Evolutionary conservation across 2,888 invertebrate species (phyloP), one percentile per base, ranked within the genome.

Genomic region (Papilio demoleus): DNA sequence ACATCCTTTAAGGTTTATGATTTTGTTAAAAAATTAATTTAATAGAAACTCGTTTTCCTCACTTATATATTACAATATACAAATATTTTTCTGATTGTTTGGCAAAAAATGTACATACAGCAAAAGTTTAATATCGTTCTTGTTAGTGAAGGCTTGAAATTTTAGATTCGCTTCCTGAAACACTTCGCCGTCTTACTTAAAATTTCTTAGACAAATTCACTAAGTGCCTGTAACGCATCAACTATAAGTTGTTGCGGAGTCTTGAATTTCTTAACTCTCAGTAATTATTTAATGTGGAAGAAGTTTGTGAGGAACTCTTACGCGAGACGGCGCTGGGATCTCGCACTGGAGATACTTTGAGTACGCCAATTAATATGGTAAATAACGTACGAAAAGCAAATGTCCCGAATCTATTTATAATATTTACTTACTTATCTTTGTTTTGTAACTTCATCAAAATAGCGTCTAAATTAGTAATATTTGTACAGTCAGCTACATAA

Each of bases 221-320:
- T 82, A 83, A 86, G 83, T 81, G 80, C 79, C 77, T 74, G 76
- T 79, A 80, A 81, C 72, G 72, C 77, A 77, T 77, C 74, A 74
- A 71, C 71, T 77, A 75, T 74, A 77, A 81, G 69, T 70, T 69
- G 81, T 79, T 77, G 71, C 67, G 65, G 73, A 72, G 74, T 75
- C 76, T 81, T 78, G 81, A 84, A 84, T 84, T 85, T 81, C 82
- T 83, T 83, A 85, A 87, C 85, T 84, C 76, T 71, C 75, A 73
- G 73, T 87, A 87, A 87, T 86, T 84, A 84, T 82, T 84, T 83
- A 79, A 81, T 77, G 79, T 75, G 76, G 78, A 78, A 76, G 77
- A 82, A 84, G 78, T 85, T 83, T 73, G 74, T 72, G 53, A 36
- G 65, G n/a, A 74, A 76, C 74, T 75, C 73, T 70, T 73, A 74